phyloP scores from a whole-genome alignment of 1,140 invertebrate species.

The Pseudomyrmex sp. region DNA sequence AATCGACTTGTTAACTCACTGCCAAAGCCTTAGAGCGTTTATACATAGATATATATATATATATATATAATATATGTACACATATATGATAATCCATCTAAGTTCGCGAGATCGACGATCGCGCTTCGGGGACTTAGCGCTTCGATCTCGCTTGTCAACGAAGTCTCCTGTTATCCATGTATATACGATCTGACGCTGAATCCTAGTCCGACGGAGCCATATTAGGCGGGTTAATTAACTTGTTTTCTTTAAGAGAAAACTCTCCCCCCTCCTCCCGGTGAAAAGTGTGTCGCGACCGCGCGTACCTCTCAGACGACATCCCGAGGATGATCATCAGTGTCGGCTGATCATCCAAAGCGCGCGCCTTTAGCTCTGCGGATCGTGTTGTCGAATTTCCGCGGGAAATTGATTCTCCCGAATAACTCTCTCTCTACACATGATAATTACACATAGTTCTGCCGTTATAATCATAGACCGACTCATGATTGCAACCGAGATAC shows the following conservation, averaged over 20 bases:
- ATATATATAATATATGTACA: neutral
- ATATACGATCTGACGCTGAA: conserved; percentile 84
- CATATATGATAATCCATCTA: conserved; percentile 3
- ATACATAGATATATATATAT: conserved; percentile 79
- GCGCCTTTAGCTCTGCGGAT: neutral
- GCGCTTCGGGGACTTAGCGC: too few species aligned
- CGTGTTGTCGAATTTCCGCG: conserved; percentile 14
- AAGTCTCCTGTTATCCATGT: conserved; percentile 73
- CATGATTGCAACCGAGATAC: too few species aligned
- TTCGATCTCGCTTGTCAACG: conserved; percentile 22
- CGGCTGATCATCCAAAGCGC: neutral
- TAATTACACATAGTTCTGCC: too few species aligned
- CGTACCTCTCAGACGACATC: conserved; percentile 12
- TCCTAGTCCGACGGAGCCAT: conserved; percentile 82
- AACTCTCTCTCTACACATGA: neutral
- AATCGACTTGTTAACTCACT: conserved; percentile 83
- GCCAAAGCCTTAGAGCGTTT: conserved; percentile 85
- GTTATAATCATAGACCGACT: too few species aligned
- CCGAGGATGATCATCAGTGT: conserved; percentile 3
- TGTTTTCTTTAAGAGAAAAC: conserved; percentile 31
- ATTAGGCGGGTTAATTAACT: conserved; percentile 64
- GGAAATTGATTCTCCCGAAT: conserved; percentile 7
- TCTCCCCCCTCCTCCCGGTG: neutral
- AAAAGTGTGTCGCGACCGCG: conserved; percentile 25
- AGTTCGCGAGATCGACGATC: neutral